These are phyloP conservation scores for Limosa lapponica DNA, from an alignment of 2,797 vertebrate species.

Conservation along the genomic window DNA sequence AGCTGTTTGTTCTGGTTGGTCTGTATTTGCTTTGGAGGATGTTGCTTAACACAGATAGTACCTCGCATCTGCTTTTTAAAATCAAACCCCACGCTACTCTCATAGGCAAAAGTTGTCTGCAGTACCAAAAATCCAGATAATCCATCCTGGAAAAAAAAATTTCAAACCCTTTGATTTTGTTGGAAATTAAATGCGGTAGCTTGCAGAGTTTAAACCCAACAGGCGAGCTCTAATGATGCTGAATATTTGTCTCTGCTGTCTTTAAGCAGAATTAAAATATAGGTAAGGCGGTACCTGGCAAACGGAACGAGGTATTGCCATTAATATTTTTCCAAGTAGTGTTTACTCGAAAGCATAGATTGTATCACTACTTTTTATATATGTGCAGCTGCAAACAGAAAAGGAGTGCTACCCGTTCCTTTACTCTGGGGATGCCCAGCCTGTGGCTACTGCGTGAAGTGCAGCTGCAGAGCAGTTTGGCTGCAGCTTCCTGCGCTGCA, in stretches of 20 bases:
- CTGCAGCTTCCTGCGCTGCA: too few species aligned
- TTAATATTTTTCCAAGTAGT: not conserved
- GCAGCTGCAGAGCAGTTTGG: not conserved
- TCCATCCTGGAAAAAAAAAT: not conserved
- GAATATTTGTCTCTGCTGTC: not conserved
- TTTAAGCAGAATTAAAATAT: not conserved
- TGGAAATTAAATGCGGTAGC: not conserved
- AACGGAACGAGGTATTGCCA: accelerated
- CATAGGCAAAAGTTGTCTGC: not conserved
- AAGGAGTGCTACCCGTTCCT: not conserved
- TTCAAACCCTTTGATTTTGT: not conserved
- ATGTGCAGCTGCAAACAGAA: not conserved
- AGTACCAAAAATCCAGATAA: not conserved
- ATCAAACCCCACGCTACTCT: not conserved
- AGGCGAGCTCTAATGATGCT: not conserved
- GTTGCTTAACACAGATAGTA: not conserved
- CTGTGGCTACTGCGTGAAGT: not conserved
- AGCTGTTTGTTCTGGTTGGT: constrained; percentile 33
- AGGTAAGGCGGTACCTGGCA: not conserved
- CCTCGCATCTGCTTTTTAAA: not conserved
- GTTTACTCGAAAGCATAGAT: not conserved
- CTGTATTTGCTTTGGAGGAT: constrained; percentile 28
- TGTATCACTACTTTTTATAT: not conserved
- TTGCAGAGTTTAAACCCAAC: not conserved
- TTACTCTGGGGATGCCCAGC: not conserved